Evolutionary conservation across 2,888 invertebrate species (phyloP), one percentile per base, ranked within the genome.

Genomic region (Ophraella communa): DNA sequence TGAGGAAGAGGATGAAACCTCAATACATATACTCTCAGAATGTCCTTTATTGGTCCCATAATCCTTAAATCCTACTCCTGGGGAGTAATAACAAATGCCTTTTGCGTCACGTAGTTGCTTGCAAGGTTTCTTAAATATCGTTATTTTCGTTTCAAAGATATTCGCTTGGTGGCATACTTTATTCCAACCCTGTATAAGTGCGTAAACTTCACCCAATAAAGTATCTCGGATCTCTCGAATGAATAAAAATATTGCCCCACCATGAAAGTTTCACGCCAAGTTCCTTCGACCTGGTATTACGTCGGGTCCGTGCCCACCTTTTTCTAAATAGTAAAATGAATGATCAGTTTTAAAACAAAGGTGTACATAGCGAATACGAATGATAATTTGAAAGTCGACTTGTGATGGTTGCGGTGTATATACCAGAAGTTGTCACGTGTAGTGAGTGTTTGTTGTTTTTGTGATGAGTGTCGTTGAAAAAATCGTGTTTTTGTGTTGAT

Each of bases 301-400:
- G 10, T 2, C 10, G 10, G 10, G 30, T 1, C 8, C 30, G 30
- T 10, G 30, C n/a, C 45, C 45, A 47, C 20, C 45, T 17, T 21
- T 23, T 20, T 11, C 10, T 11, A 62, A 62, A 56, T 47, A 35
- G 55, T 55, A 39, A 56, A 62, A 56, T 54, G 54, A 54, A 61
- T 53, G 61, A 61, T 59, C 59, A 56, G 56, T 52, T 51, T 20
- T 52, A 61, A 61, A 62, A 65, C 65, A 65, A 65, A 65, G 61
- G 61, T 57, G 61, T 23, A 21, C 45, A 10, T 30, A 18, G 47
- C 24, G 35, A 18, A 35, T 21, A 30, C 20, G 20, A 45, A 59
- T 10, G 8, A 30, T 39, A 60, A 47, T 59, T n/a, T n/a, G n/a
- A n/a, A n/a, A n/a, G n/a, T n/a, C n/a, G n/a, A 23, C 51, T 30